Conservation (phyloP, 2,797 vertebrate species). For the Micropoecilia bifurca region DNA sequence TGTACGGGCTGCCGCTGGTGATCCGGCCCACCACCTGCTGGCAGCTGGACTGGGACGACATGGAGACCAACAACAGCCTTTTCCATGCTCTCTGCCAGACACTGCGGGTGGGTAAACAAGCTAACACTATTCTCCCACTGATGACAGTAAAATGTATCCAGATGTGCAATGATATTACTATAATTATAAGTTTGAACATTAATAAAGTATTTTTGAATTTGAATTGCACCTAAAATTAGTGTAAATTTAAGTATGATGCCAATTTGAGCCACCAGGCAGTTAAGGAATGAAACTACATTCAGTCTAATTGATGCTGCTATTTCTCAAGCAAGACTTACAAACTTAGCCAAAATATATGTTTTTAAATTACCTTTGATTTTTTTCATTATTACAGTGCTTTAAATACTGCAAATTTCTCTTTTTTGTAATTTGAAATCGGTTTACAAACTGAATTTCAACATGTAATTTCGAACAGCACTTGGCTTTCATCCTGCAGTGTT, state of each 20-base stretch:
- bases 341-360: neutral
- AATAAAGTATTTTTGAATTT: neutral
- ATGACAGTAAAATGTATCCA: neutral
- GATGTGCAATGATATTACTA: neutral
- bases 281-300: neutral
- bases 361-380: neutral
- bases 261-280: neutral
- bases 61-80: constrained; percentile 89
- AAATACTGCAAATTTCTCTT: neutral
- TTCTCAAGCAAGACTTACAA: neutral
- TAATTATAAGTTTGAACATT: neutral
- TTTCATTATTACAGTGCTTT: neutral
- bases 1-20: constrained; percentile 90
- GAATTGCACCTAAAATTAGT: neutral
- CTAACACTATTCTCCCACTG: neutral
- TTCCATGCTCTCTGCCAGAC: constrained; percentile 91
- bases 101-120: constrained; percentile 82
- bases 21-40: constrained; percentile 91
- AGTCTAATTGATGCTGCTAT: neutral
- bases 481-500: neutral
- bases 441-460: neutral
- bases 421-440: neutral
- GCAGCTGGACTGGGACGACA: constrained; percentile 95
- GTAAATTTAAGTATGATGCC: neutral
- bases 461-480: neutral